A percentile compares a stretch with the other conserved stretches of the same genome.
Evolutionary conservation across 2,113 vertebrate genomes (phyloP).

Genomic region (Spizaetus ornatus): DNA sequence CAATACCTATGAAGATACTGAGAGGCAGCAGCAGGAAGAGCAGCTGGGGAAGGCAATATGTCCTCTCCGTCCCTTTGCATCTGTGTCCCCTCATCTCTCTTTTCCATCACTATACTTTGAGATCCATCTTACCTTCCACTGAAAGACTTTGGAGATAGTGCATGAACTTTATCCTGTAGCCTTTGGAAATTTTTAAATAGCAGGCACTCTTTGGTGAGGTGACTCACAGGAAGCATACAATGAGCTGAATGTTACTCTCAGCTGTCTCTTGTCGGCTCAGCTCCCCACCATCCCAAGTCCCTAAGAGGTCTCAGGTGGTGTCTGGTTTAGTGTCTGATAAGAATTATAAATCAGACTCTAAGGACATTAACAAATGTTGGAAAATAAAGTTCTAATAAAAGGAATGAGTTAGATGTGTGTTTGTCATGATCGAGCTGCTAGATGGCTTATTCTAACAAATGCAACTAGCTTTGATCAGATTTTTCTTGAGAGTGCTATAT

Average conservation of each 20-base stretch:
- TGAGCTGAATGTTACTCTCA: background rate
- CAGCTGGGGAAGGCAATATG: background rate
- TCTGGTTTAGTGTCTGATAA: background rate
- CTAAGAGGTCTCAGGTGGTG: background rate
- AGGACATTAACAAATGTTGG: background rate
- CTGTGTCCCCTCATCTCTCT: background rate
- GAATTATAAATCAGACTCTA: background rate
- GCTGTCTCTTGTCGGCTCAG: background rate
- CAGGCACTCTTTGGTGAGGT: background rate
- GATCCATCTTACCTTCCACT: background rate
- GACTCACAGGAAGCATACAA: background rate
- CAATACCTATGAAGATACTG: background rate
- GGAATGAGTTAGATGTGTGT: background rate
- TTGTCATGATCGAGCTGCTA: background rate
- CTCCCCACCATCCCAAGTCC: background rate
- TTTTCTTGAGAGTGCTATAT: background rate
- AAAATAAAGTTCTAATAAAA: background rate
- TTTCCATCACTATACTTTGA: background rate
- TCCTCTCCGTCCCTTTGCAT: too few relatives aligned
- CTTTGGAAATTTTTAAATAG: background rate
- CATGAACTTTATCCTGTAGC: background rate
- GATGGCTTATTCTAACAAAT: background rate
- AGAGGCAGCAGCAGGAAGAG: background rate
- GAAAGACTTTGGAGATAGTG: background rate
- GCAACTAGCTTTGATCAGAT: background rate